phyloP scores from a whole-genome alignment of 2,797 vertebrate species.

The Amblyraja radiata region DNA sequence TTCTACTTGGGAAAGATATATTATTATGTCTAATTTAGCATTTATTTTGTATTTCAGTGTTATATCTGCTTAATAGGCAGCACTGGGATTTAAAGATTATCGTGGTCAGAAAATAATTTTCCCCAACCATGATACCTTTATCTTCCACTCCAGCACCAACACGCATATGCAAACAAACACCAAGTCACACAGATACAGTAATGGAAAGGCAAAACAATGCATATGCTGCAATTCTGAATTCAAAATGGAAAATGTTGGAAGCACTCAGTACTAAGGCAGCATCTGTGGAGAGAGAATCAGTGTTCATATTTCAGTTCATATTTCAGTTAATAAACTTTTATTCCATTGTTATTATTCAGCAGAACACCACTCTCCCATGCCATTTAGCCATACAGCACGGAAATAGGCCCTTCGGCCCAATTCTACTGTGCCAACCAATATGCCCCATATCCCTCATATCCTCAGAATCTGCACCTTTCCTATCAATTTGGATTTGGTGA shows the following conservation, averaged over 20 bases:
- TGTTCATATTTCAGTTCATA: background rate
- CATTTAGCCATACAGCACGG: too few relatives aligned
- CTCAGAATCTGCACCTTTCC: too few relatives aligned
- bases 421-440: too few relatives aligned
- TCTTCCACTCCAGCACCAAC: background rate
- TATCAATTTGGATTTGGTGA: background rate
- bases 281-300: too few relatives aligned
- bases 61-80: background rate
- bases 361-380: background rate
- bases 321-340: background rate
- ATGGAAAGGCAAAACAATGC: background rate
- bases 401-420: background rate
- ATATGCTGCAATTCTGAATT: background rate
- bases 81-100: background rate
- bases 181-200: background rate
- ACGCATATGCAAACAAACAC: background rate
- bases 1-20: background rate
- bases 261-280: too few relatives aligned
- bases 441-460: too few relatives aligned
- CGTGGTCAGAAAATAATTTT: background rate
- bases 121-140: background rate
- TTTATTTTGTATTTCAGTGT: background rate
- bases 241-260: too few relatives aligned
- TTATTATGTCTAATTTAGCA: conserved; percentile 3
- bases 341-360: too few relatives aligned